Base-by-base conservation (phyloP, 1,140 invertebrate species). In the Brachionus rotundiformis region DNA sequence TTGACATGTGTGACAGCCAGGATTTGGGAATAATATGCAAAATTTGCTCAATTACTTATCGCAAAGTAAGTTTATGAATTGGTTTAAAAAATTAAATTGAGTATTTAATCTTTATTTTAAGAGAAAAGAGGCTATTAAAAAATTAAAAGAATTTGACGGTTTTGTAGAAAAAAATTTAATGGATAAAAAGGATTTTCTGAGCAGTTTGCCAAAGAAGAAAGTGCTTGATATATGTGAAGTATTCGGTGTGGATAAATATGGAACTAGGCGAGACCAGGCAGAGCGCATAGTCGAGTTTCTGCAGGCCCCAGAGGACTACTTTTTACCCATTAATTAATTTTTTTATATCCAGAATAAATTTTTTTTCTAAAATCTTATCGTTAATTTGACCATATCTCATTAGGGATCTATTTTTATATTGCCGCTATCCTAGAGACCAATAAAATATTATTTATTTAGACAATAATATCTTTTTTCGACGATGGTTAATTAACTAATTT, bases 11-110 rank as follows among this genome's bases (percentile, higher is more conserved):
- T 16, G 10, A 23, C 6, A 3, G 36, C 36, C 31, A 68, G n/a
- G 63, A 68, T 19, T 16, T 68, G 10, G 16, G 31, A 3, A 16
- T 33, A 13, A 31, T 68, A 16, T 68, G 63, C 36, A 68, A 33
- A 68, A 31, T 68, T 33, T 68, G 63, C 16, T 68, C 63, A 68
- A 68, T 68, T 33, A n/a, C 29, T 0, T 68, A n/a, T 33, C n/a
- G 29, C n/a, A 68, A 68, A 7, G 27, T 31, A 19, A 27, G 3
- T 68, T 33, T n/a, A 39, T 13, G n/a, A n/a, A n/a, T n/a, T n/a
- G n/a, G n/a, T n/a, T n/a, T n/a, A 61, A 61, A 61, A 61, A 3
- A 23, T 19, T 61, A 25, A 61, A 19, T n/a, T 49, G 47, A n/a
- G n/a, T n/a, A 7, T 49, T 61, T 61, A n/a, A n/a, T 61, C 25